Conservation (phyloP, 2,888 invertebrate genomes). For the Cerceris ruficornis region DNA sequence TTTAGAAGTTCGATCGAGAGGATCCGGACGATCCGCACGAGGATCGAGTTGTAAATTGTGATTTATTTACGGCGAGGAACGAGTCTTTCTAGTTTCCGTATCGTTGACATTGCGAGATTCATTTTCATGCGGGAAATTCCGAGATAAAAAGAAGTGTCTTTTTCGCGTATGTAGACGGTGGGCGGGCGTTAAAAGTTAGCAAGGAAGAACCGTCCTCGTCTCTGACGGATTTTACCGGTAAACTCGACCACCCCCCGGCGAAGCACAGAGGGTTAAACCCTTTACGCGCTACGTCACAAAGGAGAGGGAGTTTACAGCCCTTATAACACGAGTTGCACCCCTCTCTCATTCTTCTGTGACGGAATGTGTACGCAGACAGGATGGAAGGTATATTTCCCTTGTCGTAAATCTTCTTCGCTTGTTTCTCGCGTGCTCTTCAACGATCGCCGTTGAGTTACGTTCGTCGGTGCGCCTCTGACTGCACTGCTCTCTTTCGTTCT, state of each 20-base stretch:
- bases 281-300: slow-evolving; percentile 76
- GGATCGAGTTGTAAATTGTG: slow-evolving; percentile 1
- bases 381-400: slow-evolving; percentile 57
- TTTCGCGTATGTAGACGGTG: not conserved
- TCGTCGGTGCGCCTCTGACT: slow-evolving; percentile 27
- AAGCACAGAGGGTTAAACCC: slow-evolving; percentile 64
- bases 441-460: slow-evolving; percentile 66
- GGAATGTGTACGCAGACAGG: slow-evolving; percentile 51
- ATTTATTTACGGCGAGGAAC: not conserved
- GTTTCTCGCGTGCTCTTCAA: slow-evolving; percentile 67
- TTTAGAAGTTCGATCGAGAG: slow-evolving; percentile 6
- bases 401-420: slow-evolving; percentile 69
- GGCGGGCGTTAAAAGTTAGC: slow-evolving; percentile 39
- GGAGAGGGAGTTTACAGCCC: slow-evolving; percentile 70
- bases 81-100: not conserved
- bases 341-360: slow-evolving; percentile 62
- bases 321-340: slow-evolving; percentile 52
- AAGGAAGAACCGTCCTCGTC: slow-evolving; percentile 43
- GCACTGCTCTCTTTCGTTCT: slow-evolving; percentile 15
- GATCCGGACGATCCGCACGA: not conserved
- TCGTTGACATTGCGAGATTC: not conserved
- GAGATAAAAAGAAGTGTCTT: slow-evolving; percentile 6
- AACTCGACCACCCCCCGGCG: slow-evolving; percentile 35
- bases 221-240: slow-evolving; percentile 41
- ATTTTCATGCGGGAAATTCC: slow-evolving; percentile 22